Conservation (phyloP, 2,113 vertebrate genomes). For the Eolophus roseicapilla region DNA sequence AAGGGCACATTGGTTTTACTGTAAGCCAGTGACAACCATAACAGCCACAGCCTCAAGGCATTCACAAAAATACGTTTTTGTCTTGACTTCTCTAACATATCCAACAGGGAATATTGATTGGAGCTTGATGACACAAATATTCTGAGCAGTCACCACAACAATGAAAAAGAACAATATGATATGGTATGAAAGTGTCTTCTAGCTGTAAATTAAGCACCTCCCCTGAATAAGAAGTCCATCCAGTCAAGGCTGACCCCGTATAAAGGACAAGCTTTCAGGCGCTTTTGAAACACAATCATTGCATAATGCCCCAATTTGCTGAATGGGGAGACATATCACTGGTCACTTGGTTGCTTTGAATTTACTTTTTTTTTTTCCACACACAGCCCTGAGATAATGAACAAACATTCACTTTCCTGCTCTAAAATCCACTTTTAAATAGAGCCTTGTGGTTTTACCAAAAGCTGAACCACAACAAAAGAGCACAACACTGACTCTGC, state of each 20-base stretch:
- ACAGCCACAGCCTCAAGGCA: neutral
- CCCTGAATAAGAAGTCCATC: neutral
- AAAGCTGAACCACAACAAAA: neutral
- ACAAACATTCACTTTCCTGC: neutral
- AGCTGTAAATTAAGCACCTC: neutral
- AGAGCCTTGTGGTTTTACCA: neutral
- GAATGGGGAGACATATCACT: neutral
- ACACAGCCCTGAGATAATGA: neutral
- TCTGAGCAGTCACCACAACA: neutral
- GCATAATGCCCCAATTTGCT: neutral
- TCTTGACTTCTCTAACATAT: neutral
- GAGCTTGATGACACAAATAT: neutral
- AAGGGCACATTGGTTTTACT: neutral
- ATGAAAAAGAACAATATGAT: neutral
- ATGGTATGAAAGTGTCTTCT: neutral
- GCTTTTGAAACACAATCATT: neutral
- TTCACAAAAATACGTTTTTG: neutral
- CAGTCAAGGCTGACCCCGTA: neutral
- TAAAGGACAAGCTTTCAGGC: neutral
- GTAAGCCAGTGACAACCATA: neutral
- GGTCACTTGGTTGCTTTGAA: neutral
- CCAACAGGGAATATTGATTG: neutral
- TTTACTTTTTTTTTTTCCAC: neutral
- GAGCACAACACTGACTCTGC: neutral
- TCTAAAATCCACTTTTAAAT: neutral